Evolutionary conservation across 2,888 invertebrate species (phyloP).

Genomic region (Dascillus cervinus): DNA sequence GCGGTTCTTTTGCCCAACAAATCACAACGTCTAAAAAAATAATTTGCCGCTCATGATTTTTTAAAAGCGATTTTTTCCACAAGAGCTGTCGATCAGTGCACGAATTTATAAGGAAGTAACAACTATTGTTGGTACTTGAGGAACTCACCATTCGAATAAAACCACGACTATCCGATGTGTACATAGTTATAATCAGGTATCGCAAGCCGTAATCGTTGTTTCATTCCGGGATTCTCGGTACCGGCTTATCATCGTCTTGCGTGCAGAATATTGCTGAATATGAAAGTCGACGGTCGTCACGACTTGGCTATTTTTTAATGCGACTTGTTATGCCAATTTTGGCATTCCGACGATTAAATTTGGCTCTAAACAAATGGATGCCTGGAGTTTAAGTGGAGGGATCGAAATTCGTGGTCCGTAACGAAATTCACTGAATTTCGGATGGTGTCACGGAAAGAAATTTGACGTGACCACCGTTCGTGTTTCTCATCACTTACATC

Average conservation of each 20-base stretch:
- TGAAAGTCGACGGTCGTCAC: constrained; percentile 20
- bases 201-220: constrained; percentile 14
- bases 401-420: too few species aligned
- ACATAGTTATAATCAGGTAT: constrained; percentile 24
- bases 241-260: constrained; percentile 15
- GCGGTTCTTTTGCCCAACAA: too few species aligned
- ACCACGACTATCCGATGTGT: constrained; percentile 25
- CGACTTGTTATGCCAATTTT: constrained; percentile 12
- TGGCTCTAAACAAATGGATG: constrained; percentile 4
- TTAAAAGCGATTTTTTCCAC: too few species aligned
- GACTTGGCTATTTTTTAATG: constrained; percentile 13
- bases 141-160: constrained; percentile 26
- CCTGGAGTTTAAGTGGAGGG: too few species aligned
- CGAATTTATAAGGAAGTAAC: constrained; percentile 31
- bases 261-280: constrained; percentile 20
- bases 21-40: too few species aligned
- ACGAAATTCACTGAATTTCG: too few species aligned
- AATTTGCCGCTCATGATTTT: too few species aligned
- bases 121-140: constrained; percentile 30
- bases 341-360: constrained; percentile 11
- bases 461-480: too few species aligned
- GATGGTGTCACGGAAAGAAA: too few species aligned
- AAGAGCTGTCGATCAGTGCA: too few species aligned
- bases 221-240: constrained; percentile 8
- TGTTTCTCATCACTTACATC: too few species aligned